A percentile compares a stretch with the other conserved stretches of the same genome.
Conservation (phyloP, 2,113 vertebrate genomes). For the Nibea albiflora region DNA sequence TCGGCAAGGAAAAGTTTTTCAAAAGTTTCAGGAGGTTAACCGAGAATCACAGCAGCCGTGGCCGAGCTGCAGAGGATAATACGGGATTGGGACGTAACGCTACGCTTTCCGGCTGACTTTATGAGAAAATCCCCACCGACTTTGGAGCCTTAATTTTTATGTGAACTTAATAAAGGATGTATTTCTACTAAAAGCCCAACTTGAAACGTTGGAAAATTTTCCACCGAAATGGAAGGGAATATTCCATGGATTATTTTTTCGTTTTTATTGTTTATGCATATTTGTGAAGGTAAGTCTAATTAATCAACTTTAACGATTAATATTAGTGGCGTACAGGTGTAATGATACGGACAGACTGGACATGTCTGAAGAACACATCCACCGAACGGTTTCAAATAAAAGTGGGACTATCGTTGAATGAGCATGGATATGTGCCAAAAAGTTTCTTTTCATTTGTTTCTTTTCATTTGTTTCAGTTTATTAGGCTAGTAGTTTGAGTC, state of each 20-base stretch:
- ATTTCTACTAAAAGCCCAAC: slow-evolving; percentile 80
- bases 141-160: slow-evolving; percentile 76
- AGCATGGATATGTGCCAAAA: not conserved
- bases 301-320: not conserved
- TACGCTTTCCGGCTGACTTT: slow-evolving; percentile 68
- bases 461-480: too few species aligned
- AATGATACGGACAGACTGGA: slow-evolving; percentile 9
- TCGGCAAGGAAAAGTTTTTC: slow-evolving; percentile 75
- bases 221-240: slow-evolving; percentile 86
- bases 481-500: not conserved
- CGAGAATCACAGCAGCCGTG: slow-evolving; percentile 79
- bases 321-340: not conserved
- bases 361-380: slow-evolving; percentile 38
- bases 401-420: not conserved
- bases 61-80: slow-evolving; percentile 81
- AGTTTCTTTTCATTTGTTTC: not conserved
- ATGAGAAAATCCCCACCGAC: slow-evolving; percentile 67
- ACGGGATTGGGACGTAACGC: slow-evolving; percentile 75
- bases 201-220: slow-evolving; percentile 81
- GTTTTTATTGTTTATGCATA: slow-evolving; percentile 75
- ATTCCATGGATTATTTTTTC: slow-evolving; percentile 85
- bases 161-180: slow-evolving; percentile 85
- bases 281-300: slow-evolving; percentile 78
- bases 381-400: not conserved
- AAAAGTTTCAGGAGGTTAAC: slow-evolving; percentile 81